Conservation (phyloP, 2,888 invertebrate genomes). For the Marasmarcha lunaedactyla region DNA sequence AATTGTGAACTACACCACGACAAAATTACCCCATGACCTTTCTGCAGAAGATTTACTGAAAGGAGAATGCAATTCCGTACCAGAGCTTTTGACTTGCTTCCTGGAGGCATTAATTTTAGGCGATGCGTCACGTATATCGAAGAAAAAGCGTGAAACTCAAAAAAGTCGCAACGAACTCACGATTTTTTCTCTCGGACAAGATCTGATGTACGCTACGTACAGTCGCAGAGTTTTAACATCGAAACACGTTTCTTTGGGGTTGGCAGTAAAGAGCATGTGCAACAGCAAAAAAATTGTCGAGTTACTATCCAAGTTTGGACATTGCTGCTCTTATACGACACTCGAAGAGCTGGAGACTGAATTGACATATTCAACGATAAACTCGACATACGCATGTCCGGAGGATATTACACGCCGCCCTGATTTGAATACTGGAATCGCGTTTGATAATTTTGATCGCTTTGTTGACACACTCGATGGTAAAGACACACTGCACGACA, state of each 20-base stretch:
- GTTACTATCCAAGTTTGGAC: constrained; percentile 25
- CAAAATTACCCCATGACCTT: constrained; percentile 6
- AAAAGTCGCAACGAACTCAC: constrained; percentile 5
- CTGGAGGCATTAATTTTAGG: constrained; percentile 6
- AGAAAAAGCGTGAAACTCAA: constrained; percentile 5
- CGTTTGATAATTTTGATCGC: constrained; percentile 14
- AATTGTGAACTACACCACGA: constrained; percentile 6
- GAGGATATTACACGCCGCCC: constrained; percentile 7
- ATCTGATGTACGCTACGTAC: constrained; percentile 18
- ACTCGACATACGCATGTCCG: constrained; percentile 6
- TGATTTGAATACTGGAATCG: constrained; percentile 18
- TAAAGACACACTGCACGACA: constrained; percentile 15
- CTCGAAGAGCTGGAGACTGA: constrained; percentile 9
- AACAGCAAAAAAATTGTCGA: constrained; percentile 20
- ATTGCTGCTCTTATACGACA: constrained; percentile 16
- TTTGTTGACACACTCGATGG: constrained; percentile 12
- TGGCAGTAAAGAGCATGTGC: constrained; percentile 22
- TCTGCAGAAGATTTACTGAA: constrained; percentile 7
- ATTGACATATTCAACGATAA: constrained; percentile 15
- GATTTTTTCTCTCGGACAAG: constrained; percentile 17
- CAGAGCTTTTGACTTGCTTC: constrained; percentile 7
- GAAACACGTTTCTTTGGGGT: constrained; percentile 18
- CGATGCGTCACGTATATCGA: constrained; percentile 6
- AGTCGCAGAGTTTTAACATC: constrained; percentile 17
- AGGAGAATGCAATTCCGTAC: constrained; percentile 8